Evolutionary conservation across 2,113 vertebrate species (phyloP).

Genomic region (Cathartes aura): DNA sequence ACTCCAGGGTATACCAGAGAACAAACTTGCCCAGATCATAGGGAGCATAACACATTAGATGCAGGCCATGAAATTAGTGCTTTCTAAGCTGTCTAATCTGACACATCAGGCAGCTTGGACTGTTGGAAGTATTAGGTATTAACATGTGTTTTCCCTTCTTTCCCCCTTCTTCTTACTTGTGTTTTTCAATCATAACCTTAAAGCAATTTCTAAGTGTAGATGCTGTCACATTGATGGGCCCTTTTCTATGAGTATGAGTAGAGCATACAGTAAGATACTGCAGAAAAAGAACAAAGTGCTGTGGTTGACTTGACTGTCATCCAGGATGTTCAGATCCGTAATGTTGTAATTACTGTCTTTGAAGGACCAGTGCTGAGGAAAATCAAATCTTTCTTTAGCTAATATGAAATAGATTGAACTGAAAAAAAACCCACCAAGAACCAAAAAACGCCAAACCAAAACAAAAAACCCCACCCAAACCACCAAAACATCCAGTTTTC

Average conservation of each 20-base stretch:
- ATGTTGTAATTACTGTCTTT: neutral
- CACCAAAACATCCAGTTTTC: neutral
- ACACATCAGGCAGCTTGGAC: neutral
- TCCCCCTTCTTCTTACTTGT: neutral
- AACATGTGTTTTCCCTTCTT: neutral
- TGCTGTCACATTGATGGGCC: neutral
- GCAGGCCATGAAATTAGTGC: slow-evolving; percentile 55
- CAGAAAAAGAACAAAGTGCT: neutral
- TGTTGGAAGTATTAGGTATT: neutral
- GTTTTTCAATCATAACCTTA: neutral
- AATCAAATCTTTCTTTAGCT: neutral
- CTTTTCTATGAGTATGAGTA: neutral
- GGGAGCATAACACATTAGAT: neutral
- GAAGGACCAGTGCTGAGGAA: neutral
- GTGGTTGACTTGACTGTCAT: neutral
- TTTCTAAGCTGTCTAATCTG: slow-evolving; percentile 46
- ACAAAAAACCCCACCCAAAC: accelerated
- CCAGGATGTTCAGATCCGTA: neutral
- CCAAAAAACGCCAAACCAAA: accelerated
- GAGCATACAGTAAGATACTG: neutral
- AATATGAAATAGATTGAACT: neutral
- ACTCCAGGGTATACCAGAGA: slow-evolving; percentile 1
- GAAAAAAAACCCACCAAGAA: neutral
- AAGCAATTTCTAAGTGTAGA: neutral
- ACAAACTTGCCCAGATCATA: slow-evolving; percentile 27